Conservation (phyloP, 2,888 invertebrate genomes). For the Cosmopolites sordidus region DNA sequence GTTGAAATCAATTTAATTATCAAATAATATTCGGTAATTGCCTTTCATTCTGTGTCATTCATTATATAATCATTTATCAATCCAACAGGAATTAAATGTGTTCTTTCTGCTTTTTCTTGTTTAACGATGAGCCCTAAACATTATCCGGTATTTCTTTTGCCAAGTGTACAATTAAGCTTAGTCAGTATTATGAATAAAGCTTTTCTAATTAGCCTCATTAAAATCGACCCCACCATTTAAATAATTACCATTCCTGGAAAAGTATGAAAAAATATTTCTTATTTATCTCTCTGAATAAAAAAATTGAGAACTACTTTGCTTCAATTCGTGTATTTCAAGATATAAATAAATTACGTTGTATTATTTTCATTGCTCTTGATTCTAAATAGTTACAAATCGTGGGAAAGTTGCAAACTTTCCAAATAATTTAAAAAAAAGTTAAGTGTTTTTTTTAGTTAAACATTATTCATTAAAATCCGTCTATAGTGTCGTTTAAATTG, state of each 20-base stretch:
- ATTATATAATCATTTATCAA: too few relatives aligned
- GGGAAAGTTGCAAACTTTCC: conserved; percentile 17
- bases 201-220: conserved; percentile 1
- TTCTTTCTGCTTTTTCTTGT: too few relatives aligned
- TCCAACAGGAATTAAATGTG: too few relatives aligned
- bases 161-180: conserved; percentile 15
- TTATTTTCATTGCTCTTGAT: conserved; percentile 34
- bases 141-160: conserved; percentile 1
- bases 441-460: conserved; percentile 16
- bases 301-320: background rate
- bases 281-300: background rate
- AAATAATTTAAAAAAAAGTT: conserved; percentile 23
- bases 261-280: background rate
- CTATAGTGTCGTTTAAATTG: too few relatives aligned
- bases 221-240: conserved; percentile 1
- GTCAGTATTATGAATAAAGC: conserved; percentile 15
- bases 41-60: too few relatives aligned
- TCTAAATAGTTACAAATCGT: conserved; percentile 15
- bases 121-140: too few relatives aligned
- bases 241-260: background rate
- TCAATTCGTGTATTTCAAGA: conserved; percentile 6
- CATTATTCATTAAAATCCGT: conserved; percentile 1
- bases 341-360: conserved; percentile 36
- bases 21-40: too few relatives aligned
- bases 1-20: too few relatives aligned